Base-by-base conservation (phyloP, 2,888 invertebrate species). In the Steinernema carpocapsae region DNA sequence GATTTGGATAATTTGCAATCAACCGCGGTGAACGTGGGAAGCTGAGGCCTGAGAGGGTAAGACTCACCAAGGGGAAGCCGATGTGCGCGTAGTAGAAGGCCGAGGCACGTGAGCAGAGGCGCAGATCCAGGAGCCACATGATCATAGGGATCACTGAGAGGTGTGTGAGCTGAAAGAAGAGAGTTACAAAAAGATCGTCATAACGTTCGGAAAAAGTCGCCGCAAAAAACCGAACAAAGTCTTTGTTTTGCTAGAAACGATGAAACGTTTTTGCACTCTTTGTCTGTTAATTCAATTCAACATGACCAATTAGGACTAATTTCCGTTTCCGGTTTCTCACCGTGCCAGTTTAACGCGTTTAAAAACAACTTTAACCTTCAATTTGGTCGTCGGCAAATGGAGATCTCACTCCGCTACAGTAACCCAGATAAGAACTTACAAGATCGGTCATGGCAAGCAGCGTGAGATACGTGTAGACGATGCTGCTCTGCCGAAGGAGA, bases 391-490 rank as follows among this genome's bases (percentile, higher is more conserved):
- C 10, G 10, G 10, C 37, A 10, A 3, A 3, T 51, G 19, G 52
- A 22, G 24, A 51, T 64, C 64, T 26, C 64, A 10, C 29, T 37
- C 10, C 10, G 10, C 37, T 37, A 37, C 37, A 37, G 37, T 37
- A 37, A 37, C 37, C 37, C 37, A 37, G 19, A 3, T 10, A 22
- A 17, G 76, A 70, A 51, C 74, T 37, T 24, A 81, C 81, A 26
- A 89, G 83, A 81, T 89, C 89, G 56, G 88, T 88, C 26, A 88
- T 88, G 52, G 89, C 89, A 59, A 90, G 84, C 78, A 88, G 88
- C 37, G 88, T 88, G 46, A 90, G 85, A 80, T 89, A 90, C 17
- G 88, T 88, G 84, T 89, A 90, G 71, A 89, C 89, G 56, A 89
- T 89, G 37, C 89, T 88, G 37, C 43, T 26, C 1, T 77, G 80